phyloP scores from a whole-genome alignment of 1,140 invertebrate genomes.

The Anastrepha obliqua region DNA sequence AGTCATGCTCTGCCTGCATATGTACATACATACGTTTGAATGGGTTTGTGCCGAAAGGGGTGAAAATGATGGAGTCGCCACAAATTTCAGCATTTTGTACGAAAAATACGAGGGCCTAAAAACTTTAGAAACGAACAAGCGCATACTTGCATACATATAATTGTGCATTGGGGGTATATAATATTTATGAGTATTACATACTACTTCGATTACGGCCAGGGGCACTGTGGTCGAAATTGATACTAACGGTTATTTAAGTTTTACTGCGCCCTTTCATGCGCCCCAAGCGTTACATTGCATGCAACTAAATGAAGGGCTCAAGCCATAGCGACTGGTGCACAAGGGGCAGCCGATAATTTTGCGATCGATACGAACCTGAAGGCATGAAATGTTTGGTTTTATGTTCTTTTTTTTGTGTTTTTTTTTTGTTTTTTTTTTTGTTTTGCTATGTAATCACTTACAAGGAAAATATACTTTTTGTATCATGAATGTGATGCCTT shows the following conservation, averaged over 20 bases:
- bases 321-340: not conserved
- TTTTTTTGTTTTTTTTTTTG: no score
- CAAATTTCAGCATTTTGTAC: not conserved
- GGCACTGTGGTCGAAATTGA: not conserved
- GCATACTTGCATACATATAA: not conserved
- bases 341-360: not conserved
- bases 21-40: not conserved
- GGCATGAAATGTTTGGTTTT: no score
- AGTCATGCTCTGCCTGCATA: not conserved
- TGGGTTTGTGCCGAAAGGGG: not conserved
- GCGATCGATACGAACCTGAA: no score
- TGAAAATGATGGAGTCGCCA: not conserved
- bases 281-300: no score
- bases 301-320: not conserved
- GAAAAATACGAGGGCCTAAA: not conserved
- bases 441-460: no score
- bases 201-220: not conserved
- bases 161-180: not conserved
- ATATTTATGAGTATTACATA: not conserved
- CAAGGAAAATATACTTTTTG: no score
- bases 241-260: constrained; percentile 15
- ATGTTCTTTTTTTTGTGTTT: no score
- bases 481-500: no score
- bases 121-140: not conserved
- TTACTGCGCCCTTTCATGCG: not conserved